These are phyloP conservation scores for Ranitomeya imitator DNA, from an alignment of 2,113 vertebrate species.

Conservation along the genomic window DNA sequence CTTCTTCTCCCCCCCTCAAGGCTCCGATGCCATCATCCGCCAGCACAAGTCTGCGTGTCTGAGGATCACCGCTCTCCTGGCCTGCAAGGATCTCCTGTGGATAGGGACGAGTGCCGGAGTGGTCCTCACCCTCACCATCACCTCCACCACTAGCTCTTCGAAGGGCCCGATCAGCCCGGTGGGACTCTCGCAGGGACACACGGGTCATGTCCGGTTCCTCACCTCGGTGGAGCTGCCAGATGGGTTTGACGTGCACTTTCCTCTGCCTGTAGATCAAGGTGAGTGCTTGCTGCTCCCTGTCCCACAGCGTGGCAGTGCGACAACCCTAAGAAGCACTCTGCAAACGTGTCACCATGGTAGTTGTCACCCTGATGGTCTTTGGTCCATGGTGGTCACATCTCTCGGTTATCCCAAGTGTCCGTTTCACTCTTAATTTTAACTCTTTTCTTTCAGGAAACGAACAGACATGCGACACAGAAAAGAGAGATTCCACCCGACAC, in stretches of 20 bases:
- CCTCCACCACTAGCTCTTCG: slow-evolving; percentile 71
- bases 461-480: slow-evolving; percentile 73
- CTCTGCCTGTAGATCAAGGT: slow-evolving; percentile 70
- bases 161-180: slow-evolving; percentile 78
- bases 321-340: background rate
- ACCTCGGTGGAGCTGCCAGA: slow-evolving; percentile 92
- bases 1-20: slow-evolving; percentile 64
- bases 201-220: slow-evolving; percentile 94
- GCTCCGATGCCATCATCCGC: slow-evolving; percentile 94
- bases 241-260: slow-evolving; percentile 83
- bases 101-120: slow-evolving; percentile 96
- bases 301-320: background rate
- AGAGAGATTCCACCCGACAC: slow-evolving; percentile 73
- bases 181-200: slow-evolving; percentile 94
- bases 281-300: slow-evolving; percentile 11
- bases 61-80: slow-evolving; percentile 91
- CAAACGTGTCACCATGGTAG: background rate
- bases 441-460: slow-evolving; percentile 69
- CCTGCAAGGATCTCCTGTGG: slow-evolving; percentile 93
- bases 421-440: background rate
- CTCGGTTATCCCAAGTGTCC: background rate
- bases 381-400: no score
- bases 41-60: slow-evolving; percentile 97
- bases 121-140: slow-evolving; percentile 84
- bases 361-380: background rate